Evolutionary conservation across 2,113 vertebrate species (phyloP), one percentile per base, ranked within the genome.

Genomic region (Mustela lutreola): DNA sequence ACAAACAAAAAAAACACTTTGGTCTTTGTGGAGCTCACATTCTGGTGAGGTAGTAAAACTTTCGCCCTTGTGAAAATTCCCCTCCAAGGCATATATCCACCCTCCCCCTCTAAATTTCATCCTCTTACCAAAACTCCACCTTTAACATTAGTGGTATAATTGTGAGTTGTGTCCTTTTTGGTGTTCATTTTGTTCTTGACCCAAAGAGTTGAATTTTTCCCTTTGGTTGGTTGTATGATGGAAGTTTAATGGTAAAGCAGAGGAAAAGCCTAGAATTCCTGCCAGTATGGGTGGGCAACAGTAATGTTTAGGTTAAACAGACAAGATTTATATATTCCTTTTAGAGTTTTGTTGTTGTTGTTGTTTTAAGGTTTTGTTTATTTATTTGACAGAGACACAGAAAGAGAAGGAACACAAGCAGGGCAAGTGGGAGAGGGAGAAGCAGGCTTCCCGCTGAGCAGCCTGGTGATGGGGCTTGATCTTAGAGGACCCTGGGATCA

Each of bases 101-200:
- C 39, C 28, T 16, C 33, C 50, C 4, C 1, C 24, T 26, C 28
- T 12, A 73, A 14, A 31, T 78, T 42, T 50, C 22, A 11, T 78
- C 22, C 19, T 70, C 39, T 83, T 31, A 86, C 11, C 58, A 33
- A 62, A 63, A 90, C 1, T 76, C 9, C 7, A 45, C 8, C 8
- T 26, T 42, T 11, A 26, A 21, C 10, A 81, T 0, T 10, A 65
- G 78, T 62, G 85, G 42, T 85, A 16, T 73, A 36, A 31, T 82
- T 63, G 1, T 58, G 78, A 36, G 24, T 82, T 63, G 3, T 58
- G 78, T 63, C 2, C 19, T n/a, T 71, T 93, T 39, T n/a, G 39
- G 45, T 89, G 36, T 85, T 89, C 8, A 14, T 86, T 90, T 89
- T 96, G 88, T 96, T 78, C 5, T 92, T 91, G 56, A 88, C 10